Percentiles rank a stretch among this genome's conserved stretches.
Conservation (phyloP, 2,888 invertebrate genomes). For the Heliconius cydno region DNA sequence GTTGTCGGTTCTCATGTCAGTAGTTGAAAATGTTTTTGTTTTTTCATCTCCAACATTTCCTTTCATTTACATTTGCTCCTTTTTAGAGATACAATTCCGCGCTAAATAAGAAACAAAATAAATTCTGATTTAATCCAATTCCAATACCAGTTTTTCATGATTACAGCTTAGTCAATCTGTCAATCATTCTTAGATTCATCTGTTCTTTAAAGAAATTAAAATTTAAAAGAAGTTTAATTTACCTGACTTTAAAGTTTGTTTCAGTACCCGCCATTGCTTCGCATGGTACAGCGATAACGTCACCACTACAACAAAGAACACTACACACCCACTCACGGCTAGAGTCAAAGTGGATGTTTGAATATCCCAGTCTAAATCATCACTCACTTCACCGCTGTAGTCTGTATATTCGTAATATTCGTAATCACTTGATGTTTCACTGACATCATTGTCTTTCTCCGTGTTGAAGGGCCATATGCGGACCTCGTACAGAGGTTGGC, state of each 20-base stretch:
- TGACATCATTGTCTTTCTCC: conserved; percentile 56
- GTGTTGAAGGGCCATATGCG: conserved; percentile 84
- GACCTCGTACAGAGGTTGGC: conserved; percentile 87
- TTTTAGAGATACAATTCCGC: too few relatives aligned
- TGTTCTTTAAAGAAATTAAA: not conserved
- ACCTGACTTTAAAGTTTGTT: conserved; percentile 91
- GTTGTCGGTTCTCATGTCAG: too few relatives aligned
- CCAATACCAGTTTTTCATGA: too few relatives aligned
- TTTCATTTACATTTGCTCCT: too few relatives aligned
- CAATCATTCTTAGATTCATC: too few relatives aligned
- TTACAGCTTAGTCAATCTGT: too few relatives aligned
- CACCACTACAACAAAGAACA: conserved; percentile 91
- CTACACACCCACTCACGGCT: conserved; percentile 89
- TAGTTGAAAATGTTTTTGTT: too few relatives aligned
- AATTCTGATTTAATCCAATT: too few relatives aligned
- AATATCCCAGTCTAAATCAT: conserved; percentile 87
- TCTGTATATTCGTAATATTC: conserved; percentile 75
- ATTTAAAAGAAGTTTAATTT: conserved; percentile 50
- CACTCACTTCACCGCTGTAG: conserved; percentile 75
- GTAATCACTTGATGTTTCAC: conserved; percentile 68
- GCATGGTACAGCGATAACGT: conserved; percentile 90
- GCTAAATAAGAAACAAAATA: too few relatives aligned
- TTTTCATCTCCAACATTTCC: too few relatives aligned
- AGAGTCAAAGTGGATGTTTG: conserved; percentile 88
- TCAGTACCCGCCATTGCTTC: conserved; percentile 90